Base-by-base conservation (phyloP, 2,888 invertebrate species). In the Neocrepidodera transversa region DNA sequence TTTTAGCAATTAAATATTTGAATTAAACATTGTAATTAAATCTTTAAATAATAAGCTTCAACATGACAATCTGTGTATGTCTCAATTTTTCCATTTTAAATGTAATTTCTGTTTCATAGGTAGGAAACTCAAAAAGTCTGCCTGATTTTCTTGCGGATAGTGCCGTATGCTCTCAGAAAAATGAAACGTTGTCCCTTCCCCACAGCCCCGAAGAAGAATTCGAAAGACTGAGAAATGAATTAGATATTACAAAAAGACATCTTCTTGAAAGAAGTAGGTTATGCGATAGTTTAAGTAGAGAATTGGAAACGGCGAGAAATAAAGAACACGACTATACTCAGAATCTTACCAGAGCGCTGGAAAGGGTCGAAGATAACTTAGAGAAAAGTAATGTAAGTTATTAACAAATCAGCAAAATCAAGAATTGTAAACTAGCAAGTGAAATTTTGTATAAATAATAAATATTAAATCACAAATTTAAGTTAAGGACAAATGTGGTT, bases 61-160 rank as follows among this genome's bases (percentile, higher is more conserved):
- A n/a, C n/a, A n/a, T n/a, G n/a, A n/a, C n/a, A n/a, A n/a, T n/a
- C n/a, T n/a, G n/a, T n/a, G n/a, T n/a, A n/a, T n/a, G n/a, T n/a
- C n/a, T n/a, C n/a, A n/a, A n/a, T n/a, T n/a, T n/a, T n/a, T n/a
- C n/a, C n/a, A n/a, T n/a, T n/a, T n/a, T n/a, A n/a, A n/a, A n/a
- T n/a, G n/a, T n/a, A n/a, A n/a, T n/a, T n/a, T n/a, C n/a, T n/a
- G n/a, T n/a, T 60, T 69, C 64, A 26, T 61, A 81, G 74, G 74
- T 80, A 17, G 81, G 78, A 36, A 80, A 82, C 30, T 81, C 83
- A 47, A 84, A 86, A 75, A 83, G 85, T 66, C 77, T 90, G 62
- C 89, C 89, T 1, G 89, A 89, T 71, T 90, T 90, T 74, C 81
- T 90, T 23, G 87, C 87, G 1, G 89, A 90, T 71, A 88, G 88